Evolutionary conservation across 2,888 invertebrate genomes (phyloP), one percentile per base, ranked within the genome.

Genomic region (Andrena flavipes): DNA sequence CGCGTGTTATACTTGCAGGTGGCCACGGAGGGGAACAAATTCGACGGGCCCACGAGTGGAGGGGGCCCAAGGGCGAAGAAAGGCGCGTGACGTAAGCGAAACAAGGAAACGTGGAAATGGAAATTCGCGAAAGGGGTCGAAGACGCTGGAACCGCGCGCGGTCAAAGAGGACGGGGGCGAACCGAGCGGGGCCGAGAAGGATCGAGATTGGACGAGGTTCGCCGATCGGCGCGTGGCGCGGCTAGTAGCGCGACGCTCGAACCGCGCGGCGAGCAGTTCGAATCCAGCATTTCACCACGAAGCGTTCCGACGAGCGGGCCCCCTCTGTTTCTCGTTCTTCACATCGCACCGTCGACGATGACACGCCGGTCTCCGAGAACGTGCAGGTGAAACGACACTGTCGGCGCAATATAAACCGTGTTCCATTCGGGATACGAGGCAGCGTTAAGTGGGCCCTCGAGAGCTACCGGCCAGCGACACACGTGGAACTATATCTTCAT

Each of bases 211-310:
- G 33, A 72, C 72, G 82, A 78, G 49, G 20, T 35, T 30, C 30
- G 6, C 51, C 76, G 73, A 76, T 67, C 51, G 59, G 20, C 8
- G 54, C 64, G 48, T 30, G 69, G 16, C 51, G 29, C 56, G 49
- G 69, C 56, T 62, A 54, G 76, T 26, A 80, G 78, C 81, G 82
- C 74, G 79, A 74, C 77, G 70, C 74, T 78, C 86, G 88, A 80
- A 73, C 85, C 73, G 76, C 65, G 77, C 79, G 82, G 29, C 73
- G 64, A 68, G 35, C 88, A 88, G 88, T 88, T 78, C 83, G 87
- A 88, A 86, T 86, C 76, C 51, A 77, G 85, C 85, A 76, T 84
- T 77, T 62, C 88, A 78, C 80, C 80, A 74, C 85, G 85, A 74
- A 76, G 8, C 42, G 81, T 73, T 72, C 56, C 33, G 29, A 16